Base-by-base conservation (phyloP, 1,140 invertebrate genomes). In the Lasaia peninsularis region DNA sequence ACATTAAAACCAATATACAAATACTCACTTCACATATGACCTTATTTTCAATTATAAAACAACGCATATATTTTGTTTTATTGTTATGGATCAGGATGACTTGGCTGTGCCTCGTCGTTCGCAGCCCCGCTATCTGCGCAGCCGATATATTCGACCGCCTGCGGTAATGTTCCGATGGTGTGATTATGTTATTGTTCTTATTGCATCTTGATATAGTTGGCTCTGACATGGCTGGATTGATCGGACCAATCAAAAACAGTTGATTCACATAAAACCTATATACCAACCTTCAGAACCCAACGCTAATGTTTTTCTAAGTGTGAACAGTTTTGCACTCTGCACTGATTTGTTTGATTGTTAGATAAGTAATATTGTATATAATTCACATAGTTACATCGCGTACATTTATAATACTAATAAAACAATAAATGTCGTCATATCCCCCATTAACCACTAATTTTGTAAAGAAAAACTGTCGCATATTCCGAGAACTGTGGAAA, bases 151-250 rank as follows among this genome's bases (percentile, higher is more conserved):
- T 68, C 80, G 84, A 54, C 72, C 84, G 64, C 84, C 84, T 16
- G 75, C 74, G 84, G 84, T 87, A 87, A 87, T 58, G 75, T 86
- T 86, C 67, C 81, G 84, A 87, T 87, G 80, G 84, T 86, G 82
- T 85, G 80, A 87, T 82, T 65, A 66, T 64, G 48, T 51, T 56
- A 35, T 56, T 37, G 37, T 44, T 48, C 24, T 48, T 21, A 35
- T 53, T 44, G 37, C 53, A 48, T 40, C 37, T 44, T 40, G 53
- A 52, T 24, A 44, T 52, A 21, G 18, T 21, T 48, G n/a, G 40
- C 16, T 48, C 40, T 48, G 40, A 20, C n/a, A 1, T 48, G 40
- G 40, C 40, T 48, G 40, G 40, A 48, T 48, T 48, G 40, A 20
- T 20, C 11, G 10, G n/a, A 20, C 20, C 18, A 21, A 9, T 20